Evolutionary conservation across 1,140 invertebrate species (phyloP).

Genomic region (Zaprionus taronus): DNA sequence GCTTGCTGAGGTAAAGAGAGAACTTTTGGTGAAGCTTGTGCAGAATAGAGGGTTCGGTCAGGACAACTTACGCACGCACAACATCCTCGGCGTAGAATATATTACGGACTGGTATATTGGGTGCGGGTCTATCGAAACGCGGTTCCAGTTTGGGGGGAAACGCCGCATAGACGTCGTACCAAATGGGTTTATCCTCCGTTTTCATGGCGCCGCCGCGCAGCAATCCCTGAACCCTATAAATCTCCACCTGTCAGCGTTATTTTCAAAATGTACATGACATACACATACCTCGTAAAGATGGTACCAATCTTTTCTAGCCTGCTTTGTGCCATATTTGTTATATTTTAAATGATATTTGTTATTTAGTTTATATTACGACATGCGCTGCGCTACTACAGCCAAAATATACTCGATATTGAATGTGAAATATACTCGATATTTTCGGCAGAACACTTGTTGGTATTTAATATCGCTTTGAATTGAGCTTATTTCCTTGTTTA

Average conservation of each 20-base stretch:
- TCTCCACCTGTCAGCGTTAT: constrained; percentile 53
- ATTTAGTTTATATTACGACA: constrained; percentile 65
- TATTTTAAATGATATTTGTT: constrained; percentile 48
- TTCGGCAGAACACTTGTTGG: neutral
- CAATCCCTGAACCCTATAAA: constrained; percentile 89
- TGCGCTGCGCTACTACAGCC: constrained; percentile 25
- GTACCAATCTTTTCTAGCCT: constrained; percentile 90
- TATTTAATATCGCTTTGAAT: constrained; percentile 5
- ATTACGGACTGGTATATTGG: constrained; percentile 86
- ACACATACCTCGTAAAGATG: constrained; percentile 88
- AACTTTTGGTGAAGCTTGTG: neutral
- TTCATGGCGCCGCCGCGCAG: constrained; percentile 90
- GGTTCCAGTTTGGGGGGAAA: constrained; percentile 94
- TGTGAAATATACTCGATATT: constrained; percentile 34
- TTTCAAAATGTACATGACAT: neutral
- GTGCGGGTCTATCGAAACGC: constrained; percentile 87
- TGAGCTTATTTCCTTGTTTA: constrained; percentile 17
- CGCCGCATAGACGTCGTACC: constrained; percentile 94
- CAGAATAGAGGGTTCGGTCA: accelerated
- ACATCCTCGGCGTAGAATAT: constrained; percentile 95
- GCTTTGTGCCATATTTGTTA: constrained; percentile 87
- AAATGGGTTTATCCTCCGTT: constrained; percentile 92
- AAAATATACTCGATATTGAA: constrained; percentile 17
- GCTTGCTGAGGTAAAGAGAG: constrained; percentile 85
- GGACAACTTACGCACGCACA: constrained; percentile 91